Evolutionary conservation across 2,888 invertebrate species (phyloP).

Genomic region (Chorisops tibialis): DNA sequence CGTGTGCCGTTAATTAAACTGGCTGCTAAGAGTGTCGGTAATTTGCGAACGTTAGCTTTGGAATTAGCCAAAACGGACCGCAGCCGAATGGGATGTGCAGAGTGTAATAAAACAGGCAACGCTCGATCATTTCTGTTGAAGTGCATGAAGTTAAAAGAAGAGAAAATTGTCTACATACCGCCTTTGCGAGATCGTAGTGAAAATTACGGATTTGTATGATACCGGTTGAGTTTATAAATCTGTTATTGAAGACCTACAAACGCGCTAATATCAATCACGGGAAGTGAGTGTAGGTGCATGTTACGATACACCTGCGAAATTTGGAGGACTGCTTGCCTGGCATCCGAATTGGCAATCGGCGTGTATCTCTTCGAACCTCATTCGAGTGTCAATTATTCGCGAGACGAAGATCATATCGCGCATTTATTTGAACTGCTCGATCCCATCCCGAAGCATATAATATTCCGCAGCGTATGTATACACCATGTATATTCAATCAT

Average conservation of each 20-base stretch:
- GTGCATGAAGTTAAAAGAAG: no score
- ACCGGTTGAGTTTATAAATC: constrained; percentile 98
- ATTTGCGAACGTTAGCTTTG: no score
- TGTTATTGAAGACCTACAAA: constrained; percentile 99
- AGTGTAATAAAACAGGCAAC: no score
- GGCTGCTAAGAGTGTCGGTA: no score
- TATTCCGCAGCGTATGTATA: constrained; percentile 90
- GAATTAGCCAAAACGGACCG: no score
- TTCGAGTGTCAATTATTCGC: constrained; percentile 91
- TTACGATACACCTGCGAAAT: constrained; percentile 98
- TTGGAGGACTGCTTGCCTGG: constrained; percentile 99
- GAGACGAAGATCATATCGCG: constrained; percentile 98
- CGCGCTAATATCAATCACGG: constrained; percentile 92
- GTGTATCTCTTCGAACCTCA: constrained; percentile 99
- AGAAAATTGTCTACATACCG: no score
- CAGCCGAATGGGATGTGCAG: no score
- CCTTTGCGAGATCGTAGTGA: constrained; percentile 88
- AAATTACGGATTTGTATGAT: constrained; percentile 98
- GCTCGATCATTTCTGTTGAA: no score
- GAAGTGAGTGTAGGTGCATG: constrained; percentile 96
- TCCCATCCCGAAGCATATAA: constrained; percentile 90
- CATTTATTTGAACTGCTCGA: constrained; percentile 98
- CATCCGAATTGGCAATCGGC: constrained; percentile 98
- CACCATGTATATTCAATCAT: constrained; percentile 91
- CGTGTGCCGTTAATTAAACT: no score